Conservation (phyloP, 2,797 vertebrate species). For the Syndactyla subalaris region DNA sequence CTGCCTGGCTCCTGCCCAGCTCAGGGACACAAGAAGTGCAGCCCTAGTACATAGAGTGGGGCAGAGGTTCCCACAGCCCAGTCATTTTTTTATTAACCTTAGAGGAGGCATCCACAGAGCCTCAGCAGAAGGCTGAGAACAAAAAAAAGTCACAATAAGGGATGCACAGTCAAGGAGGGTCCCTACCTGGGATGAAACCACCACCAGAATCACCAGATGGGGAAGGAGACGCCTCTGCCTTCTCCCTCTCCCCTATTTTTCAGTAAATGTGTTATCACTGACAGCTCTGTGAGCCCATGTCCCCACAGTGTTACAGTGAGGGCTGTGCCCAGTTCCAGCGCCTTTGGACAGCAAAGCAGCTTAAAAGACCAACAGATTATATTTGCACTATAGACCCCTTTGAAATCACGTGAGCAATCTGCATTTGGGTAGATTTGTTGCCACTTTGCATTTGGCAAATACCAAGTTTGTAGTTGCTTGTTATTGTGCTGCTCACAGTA, state of each 20-base stretch:
- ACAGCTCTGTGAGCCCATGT: background rate
- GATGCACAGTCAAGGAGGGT: background rate
- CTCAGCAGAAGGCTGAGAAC: background rate
- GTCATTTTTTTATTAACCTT: background rate
- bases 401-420: background rate
- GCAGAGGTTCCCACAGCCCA: background rate
- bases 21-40: background rate
- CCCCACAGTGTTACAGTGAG: fast-evolving
- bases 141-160: background rate
- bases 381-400: background rate
- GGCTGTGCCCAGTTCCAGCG: background rate
- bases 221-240: background rate
- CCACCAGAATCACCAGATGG: background rate
- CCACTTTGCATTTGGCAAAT: background rate
- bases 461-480: fast-evolving
- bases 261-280: background rate
- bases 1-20: background rate
- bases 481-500: background rate
- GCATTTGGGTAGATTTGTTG: background rate
- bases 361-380: background rate
- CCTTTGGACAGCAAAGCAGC: background rate
- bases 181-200: background rate
- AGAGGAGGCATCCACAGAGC: background rate
- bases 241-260: background rate
- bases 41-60: fast-evolving